Conservation (phyloP, 2,113 vertebrate genomes). For the Casuarius casuarius region DNA sequence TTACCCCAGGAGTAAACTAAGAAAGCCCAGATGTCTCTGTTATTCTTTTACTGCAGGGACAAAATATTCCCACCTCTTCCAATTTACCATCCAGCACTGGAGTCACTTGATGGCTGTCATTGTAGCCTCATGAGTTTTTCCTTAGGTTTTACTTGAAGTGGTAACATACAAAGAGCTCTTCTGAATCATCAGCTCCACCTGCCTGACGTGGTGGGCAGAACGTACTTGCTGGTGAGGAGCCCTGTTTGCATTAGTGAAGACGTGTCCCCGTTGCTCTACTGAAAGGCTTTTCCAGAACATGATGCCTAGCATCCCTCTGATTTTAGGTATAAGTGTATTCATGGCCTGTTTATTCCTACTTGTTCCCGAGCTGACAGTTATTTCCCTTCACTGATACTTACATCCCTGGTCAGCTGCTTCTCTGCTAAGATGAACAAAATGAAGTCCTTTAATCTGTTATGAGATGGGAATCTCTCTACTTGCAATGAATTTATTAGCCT, state of each 20-base stretch:
- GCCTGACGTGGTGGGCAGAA: background rate
- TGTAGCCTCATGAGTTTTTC: background rate
- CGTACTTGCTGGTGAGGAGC: background rate
- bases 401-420: background rate
- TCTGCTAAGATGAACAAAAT: background rate
- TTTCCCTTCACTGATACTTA: background rate
- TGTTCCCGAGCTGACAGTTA: background rate
- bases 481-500: background rate
- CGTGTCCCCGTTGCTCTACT: rapidly evolving
- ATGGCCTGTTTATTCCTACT: background rate
- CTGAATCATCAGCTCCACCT: background rate
- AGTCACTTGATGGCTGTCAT: background rate
- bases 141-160: background rate
- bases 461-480: background rate
- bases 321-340: background rate
- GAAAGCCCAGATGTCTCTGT: background rate
- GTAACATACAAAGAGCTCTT: background rate
- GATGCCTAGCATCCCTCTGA: background rate
- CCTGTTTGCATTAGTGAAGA: background rate
- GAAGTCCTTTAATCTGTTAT: background rate
- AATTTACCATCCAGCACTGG: background rate
- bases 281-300: background rate
- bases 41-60: background rate
- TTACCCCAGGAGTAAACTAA: background rate
- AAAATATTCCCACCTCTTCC: background rate